These are phyloP conservation scores for Prionace glauca DNA, from an alignment of 2,797 vertebrate genomes.

Conservation along the genomic window DNA sequence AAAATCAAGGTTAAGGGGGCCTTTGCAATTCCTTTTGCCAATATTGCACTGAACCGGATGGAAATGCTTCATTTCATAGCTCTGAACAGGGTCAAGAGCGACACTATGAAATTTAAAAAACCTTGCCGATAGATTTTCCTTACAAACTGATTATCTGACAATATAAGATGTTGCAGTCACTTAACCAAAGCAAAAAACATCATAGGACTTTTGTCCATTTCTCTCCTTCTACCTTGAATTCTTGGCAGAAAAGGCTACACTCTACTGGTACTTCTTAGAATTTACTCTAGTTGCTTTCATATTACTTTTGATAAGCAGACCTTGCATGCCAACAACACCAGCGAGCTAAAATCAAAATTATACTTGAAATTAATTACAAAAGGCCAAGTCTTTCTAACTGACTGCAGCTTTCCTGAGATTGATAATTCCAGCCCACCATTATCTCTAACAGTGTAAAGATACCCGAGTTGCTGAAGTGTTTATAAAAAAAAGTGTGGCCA, in stretches of 20 bases:
- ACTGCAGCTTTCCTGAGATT: background rate
- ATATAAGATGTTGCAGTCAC: background rate
- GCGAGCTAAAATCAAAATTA: background rate
- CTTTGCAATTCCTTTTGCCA: background rate
- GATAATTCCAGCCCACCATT: background rate
- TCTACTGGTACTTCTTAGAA: background rate
- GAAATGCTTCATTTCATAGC: background rate
- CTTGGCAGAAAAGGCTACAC: background rate
- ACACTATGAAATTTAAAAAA: background rate
- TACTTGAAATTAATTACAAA: no score
- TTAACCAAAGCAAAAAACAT: background rate
- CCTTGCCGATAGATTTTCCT: background rate
- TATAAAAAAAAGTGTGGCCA: no score
- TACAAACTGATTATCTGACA: background rate
- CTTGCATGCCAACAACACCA: background rate
- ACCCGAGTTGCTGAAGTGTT: background rate
- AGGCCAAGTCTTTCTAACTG: background rate
- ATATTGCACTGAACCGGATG: background rate
- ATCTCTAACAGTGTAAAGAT: background rate
- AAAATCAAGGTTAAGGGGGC: background rate
- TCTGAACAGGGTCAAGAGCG: background rate
- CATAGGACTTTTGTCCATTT: background rate
- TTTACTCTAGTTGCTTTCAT: background rate
- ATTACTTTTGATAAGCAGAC: background rate
- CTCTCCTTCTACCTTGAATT: background rate